These are phyloP conservation scores for Ceratosolen solmsi DNA, from an alignment of 1,140 invertebrate genomes.

Conservation along the genomic window DNA sequence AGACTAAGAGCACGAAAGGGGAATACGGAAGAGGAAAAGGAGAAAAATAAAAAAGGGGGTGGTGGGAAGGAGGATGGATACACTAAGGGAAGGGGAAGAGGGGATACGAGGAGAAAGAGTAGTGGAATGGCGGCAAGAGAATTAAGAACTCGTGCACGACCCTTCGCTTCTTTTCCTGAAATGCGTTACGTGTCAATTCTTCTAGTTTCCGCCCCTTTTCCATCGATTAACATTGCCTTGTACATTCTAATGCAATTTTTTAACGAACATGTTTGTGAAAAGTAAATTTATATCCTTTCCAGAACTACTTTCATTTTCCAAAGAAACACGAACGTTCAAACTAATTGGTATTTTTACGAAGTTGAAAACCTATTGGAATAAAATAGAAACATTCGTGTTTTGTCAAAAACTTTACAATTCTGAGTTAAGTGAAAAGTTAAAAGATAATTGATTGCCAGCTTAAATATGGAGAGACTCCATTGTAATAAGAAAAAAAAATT, in stretches of 20 bases:
- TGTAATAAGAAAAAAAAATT: too few relatives aligned
- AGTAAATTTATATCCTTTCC: neutral
- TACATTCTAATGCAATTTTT: neutral
- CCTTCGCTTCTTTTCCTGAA: conserved; percentile 22
- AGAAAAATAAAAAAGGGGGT: too few relatives aligned
- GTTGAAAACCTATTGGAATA: too few relatives aligned
- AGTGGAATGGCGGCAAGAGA: conserved; percentile 12
- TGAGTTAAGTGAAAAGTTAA: too few relatives aligned
- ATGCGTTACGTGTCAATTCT: neutral
- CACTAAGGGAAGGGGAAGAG: neutral
- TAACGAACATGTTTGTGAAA: neutral
- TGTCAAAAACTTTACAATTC: too few relatives aligned
- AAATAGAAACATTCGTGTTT: too few relatives aligned
- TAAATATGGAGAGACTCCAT: too few relatives aligned
- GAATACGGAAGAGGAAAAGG: too few relatives aligned
- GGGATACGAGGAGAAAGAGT: neutral
- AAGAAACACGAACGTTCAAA: neutral
- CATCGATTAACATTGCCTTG: neutral
- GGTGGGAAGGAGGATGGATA: neutral
- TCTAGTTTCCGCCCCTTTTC: conserved; percentile 4
- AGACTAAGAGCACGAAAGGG: too few relatives aligned
- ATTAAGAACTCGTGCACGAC: conserved; percentile 30
- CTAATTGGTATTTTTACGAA: too few relatives aligned
- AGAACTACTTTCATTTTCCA: neutral
- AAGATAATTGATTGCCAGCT: too few relatives aligned